Evolutionary conservation across 2,797 vertebrate genomes (phyloP), one percentile per base, ranked within the genome.

Genomic region (Iguana delicatissima): DNA sequence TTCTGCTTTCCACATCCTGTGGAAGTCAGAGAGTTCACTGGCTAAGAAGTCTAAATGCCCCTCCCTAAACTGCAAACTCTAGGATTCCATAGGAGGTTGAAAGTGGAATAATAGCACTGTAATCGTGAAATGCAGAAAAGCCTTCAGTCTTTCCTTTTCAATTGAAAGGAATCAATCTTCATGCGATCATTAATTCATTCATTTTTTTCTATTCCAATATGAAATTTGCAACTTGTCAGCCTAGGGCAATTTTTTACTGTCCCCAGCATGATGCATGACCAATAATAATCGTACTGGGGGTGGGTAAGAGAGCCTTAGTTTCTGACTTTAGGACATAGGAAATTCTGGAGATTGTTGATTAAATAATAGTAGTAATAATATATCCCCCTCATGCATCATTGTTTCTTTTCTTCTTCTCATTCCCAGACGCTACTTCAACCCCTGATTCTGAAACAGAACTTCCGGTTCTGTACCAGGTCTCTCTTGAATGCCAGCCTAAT

Each of bases 241-340:
- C 88, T 12, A 67, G n/a, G 20, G n/a, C 67, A 38, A 67, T 13
- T 42, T 14, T 84, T n/a, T 83, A n/a, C n/a, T 42, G 42, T 57
- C 55, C 29, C 80, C 62, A 62, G 59, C 80, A 86, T 59, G 52
- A 14, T 87, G 77, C n/a, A 2, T 92, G 55, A 13, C 67, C 29
- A 69, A 24, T 29, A 84, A 62, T 50, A 24, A 9, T 86, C 57
- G 18, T 83, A 52, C 4, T 46, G 14, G 46, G 22, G 4, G 14
- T 0, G 3, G 77, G 35, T 76, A 89, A 57, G 57, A 55, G 22
- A 86, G 42, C 20, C 13, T 42, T 67, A 7, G 46, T n/a, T 76
- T 89, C 91, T 89, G 79, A 92, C 72, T 89, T 69, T 20, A n/a
- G 62, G 79, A 92, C 84, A 84, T 72, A 79, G 4, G 62, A 72